Evolutionary conservation across 2,113 vertebrate genomes (phyloP), one percentile per base, ranked within the genome.

Genomic region (Otocyon megalotis): DNA sequence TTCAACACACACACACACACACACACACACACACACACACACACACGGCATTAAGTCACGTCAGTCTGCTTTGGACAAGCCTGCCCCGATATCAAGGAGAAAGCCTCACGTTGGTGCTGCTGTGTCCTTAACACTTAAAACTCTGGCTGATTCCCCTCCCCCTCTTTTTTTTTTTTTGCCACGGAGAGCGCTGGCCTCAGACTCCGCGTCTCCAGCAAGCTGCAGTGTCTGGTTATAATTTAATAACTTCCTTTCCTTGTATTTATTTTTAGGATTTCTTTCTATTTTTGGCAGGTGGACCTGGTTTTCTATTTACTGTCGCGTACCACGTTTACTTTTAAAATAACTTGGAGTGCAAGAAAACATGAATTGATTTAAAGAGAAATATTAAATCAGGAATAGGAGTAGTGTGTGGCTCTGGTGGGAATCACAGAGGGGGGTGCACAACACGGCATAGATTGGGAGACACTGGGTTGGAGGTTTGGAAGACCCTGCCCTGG

Each of bases 261-360:
- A 88, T 97, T 95, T 97, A 96, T 97, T 97, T 98, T 98, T 97
- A 96, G 97, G 81, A 16, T 89, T 80, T 93, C 82, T 94, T 94
- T 97, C 96, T 97, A 91, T 97, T 96, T 97, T 83, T 72, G 93
- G 96, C 95, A 87, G 79, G 43, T 77, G 65, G 65, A 96, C 76
- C 88, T 97, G 86, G 32, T 86, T 96, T 94, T 94, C 90, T 96
- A 26, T 92, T 94, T 97, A 88, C 92, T 35, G 32, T 63, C 43
- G 24, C 92, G 58, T 92, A 65, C 92, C 92, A 92, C 54, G 8
- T 96, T 98, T 95, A 85, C 94, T 97, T 96, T 96, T 84, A 77
- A 96, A 98, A 88, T 95, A 96, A 60, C 74, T 92, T 87, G 50
- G 69, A 90, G 48, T 93, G 53, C 32, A 74, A 53, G 82, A 90